Percentiles rank a stretch among this genome's conserved stretches.
Evolutionary conservation across 2,888 invertebrate genomes (phyloP).

Genomic region (Xestia c-nigrum): DNA sequence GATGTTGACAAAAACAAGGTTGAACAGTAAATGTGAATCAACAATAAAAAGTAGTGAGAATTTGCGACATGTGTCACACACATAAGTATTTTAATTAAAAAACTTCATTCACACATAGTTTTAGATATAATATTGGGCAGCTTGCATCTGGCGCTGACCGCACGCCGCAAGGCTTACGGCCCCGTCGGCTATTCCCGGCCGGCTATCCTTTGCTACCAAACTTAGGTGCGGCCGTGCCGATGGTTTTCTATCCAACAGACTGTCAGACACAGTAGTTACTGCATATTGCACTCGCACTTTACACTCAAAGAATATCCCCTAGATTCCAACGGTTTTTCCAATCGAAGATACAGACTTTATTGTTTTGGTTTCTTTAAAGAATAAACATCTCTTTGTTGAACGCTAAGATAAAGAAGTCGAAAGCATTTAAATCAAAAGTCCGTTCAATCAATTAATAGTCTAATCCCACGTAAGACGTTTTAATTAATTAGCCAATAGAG

Average conservation of each 20-base stretch:
- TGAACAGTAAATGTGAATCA: neutral
- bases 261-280: slow-evolving; percentile 68
- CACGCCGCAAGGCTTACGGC: slow-evolving; percentile 36
- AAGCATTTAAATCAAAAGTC: neutral
- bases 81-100: slow-evolving; percentile 28
- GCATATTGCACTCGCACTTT: slow-evolving; percentile 67
- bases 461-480: slow-evolving; percentile 4
- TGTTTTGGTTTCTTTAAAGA: neutral
- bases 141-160: slow-evolving; percentile 51
- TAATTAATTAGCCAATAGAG: slow-evolving; percentile 28
- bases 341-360: neutral
- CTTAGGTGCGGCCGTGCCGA: slow-evolving; percentile 47
- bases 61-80: neutral
- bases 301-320: slow-evolving; percentile 28
- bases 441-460: neutral
- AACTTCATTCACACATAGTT: neutral
- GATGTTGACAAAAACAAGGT: neutral
- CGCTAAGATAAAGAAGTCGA: neutral
- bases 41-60: neutral
- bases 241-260: slow-evolving; percentile 62
- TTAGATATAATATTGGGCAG: slow-evolving; percentile 39
- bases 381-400: neutral
- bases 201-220: slow-evolving; percentile 30
- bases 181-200: slow-evolving; percentile 11
- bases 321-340: slow-evolving; percentile 23